Base-by-base conservation (phyloP, 2,797 vertebrate species). In the Uromys caudimaculatus region DNA sequence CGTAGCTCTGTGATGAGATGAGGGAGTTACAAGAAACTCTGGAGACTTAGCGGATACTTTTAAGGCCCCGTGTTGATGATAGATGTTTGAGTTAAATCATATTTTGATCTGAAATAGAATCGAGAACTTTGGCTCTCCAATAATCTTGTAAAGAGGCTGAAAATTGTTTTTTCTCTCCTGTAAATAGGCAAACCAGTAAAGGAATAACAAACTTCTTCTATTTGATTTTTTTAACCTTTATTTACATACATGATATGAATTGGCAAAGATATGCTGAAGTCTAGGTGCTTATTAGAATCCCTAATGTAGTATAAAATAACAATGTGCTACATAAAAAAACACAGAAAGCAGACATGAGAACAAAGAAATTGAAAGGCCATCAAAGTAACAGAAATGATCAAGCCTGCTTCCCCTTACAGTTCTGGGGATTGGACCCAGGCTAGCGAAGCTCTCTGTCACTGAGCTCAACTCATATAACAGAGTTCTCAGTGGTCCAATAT, bases 61-160 rank as follows among this genome's bases (percentile, higher is more conserved):
- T 60, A 81, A 86, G 62, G 75, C 27, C 50, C n/a, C 79, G 2
- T 16, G 96, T 64, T 81, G 71, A 54, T 78, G 44, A 85, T 29
- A 90, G 73, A 84, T 95, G 38, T 13, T 73, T 88, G 23, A 69
- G 24, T 71, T 94, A 73, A 94, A 71, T 83, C 21, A 52, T 32
- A 78, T 84, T 91, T 73, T 93, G 86, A 56, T 73, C 76, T 93
- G 23, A 91, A 94, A 93, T 29, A 76, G 8, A 93, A 93, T 86
- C 50, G 32, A 87, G 69, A 93, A 56, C 12, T 52, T 47, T 77
- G 13, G 24, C 73, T 91, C 29, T 86, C 35, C 12, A 89, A 44
- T 50, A 82, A n/a, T 89, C 62, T 64, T 47, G 23, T 6, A 62
- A 83, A 93, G 84, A 95, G 4, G 2, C 56, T 89, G 47, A 76